phyloP scores from a whole-genome alignment of 2,888 invertebrate genomes.

The Pardosa pseudoannulata region DNA sequence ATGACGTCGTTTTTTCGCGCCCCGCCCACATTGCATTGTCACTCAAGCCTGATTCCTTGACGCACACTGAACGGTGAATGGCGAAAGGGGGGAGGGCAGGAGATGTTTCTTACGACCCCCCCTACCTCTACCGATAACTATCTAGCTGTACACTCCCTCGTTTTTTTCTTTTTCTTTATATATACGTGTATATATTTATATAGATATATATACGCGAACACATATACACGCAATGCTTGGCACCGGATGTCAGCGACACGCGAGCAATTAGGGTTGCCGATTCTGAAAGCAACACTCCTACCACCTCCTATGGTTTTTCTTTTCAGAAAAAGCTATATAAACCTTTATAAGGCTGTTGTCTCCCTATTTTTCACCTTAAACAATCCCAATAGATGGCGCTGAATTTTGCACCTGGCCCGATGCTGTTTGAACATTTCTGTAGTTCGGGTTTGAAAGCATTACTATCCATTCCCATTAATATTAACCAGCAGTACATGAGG shows the following conservation, averaged over 20 bases:
- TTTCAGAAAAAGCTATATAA: too few relatives aligned
- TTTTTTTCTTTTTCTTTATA: neutral
- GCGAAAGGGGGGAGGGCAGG: slow-evolving; percentile 15
- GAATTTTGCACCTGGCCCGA: too few relatives aligned
- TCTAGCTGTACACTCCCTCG: neutral
- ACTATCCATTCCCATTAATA: too few relatives aligned
- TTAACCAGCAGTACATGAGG: too few relatives aligned
- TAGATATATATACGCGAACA: too few relatives aligned
- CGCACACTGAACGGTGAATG: slow-evolving; percentile 43
- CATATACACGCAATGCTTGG: slow-evolving; percentile 47
- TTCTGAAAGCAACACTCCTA: slow-evolving; percentile 42
- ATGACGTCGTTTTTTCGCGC: neutral
- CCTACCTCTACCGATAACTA: neutral
- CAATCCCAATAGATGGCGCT: too few relatives aligned
- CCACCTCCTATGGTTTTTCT: too few relatives aligned
- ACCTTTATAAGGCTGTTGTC: too few relatives aligned
- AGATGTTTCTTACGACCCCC: slow-evolving; percentile 35
- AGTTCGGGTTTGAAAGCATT: too few relatives aligned
- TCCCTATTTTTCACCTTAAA: too few relatives aligned
- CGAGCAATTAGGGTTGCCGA: slow-evolving; percentile 69
- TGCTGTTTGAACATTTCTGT: too few relatives aligned
- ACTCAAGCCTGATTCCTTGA: slow-evolving; percentile 67
- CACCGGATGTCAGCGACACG: slow-evolving; percentile 66
- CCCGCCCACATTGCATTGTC: slow-evolving; percentile 58
- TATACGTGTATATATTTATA: too few relatives aligned